Conservation (phyloP, 1,140 invertebrate genomes). For the Brachionus asplanchnoidis region DNA sequence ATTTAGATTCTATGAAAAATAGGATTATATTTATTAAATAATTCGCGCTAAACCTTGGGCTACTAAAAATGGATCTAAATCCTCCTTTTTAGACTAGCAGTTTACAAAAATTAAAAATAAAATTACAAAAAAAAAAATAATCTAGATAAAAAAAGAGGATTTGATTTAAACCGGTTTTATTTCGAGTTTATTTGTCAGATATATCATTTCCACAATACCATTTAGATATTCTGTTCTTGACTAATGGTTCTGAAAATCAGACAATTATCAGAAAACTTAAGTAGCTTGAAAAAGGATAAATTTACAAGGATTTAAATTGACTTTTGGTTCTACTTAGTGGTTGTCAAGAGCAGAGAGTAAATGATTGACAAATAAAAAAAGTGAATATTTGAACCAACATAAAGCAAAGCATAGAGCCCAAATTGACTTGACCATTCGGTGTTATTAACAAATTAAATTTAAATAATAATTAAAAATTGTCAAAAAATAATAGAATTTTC, state of each 20-base stretch:
- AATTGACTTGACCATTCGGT: conserved; percentile 25
- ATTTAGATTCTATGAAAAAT: too few species aligned
- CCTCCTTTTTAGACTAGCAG: too few species aligned
- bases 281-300: not conserved
- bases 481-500: conserved; percentile 14
- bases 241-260: not conserved
- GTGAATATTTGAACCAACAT: not conserved
- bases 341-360: not conserved
- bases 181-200: not conserved
- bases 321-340: not conserved
- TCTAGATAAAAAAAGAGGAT: not conserved
- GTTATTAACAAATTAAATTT: conserved; percentile 15
- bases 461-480: conserved; percentile 38
- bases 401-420: not conserved
- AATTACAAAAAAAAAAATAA: not conserved
- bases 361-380: not conserved
- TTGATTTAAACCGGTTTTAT: not conserved
- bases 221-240: not conserved
- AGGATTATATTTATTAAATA: too few species aligned
- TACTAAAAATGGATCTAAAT: too few species aligned
- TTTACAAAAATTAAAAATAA: too few species aligned
- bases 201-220: not conserved
- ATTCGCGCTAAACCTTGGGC: too few species aligned
- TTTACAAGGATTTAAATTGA: not conserved
- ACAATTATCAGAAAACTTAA: not conserved